phyloP scores from a whole-genome alignment of 2,888 invertebrate species.

The Megaustenia siamemsis region DNA sequence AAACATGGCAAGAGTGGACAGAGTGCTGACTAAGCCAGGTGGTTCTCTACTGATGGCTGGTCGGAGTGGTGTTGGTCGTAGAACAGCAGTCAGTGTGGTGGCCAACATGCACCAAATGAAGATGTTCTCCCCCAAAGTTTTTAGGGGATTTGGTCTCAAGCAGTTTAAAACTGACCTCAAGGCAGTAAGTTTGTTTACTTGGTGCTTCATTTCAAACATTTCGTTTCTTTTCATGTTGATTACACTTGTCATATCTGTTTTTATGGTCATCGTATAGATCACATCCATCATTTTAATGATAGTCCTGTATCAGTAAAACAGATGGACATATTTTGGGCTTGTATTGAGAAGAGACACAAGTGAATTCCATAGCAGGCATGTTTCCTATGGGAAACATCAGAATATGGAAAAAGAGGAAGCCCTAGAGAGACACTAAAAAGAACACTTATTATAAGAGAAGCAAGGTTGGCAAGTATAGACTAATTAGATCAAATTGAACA shows the following conservation, averaged over 20 bases:
- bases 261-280: background rate
- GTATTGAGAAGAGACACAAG: too few species aligned
- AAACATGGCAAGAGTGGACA: constrained; percentile 85
- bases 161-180: constrained; percentile 90
- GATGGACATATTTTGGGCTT: too few species aligned
- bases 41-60: constrained; percentile 88
- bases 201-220: background rate
- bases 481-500: too few species aligned
- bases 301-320: too few species aligned
- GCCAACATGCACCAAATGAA: constrained; percentile 87
- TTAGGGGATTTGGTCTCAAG: constrained; percentile 83
- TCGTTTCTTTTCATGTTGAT: too few species aligned
- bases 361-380: too few species aligned
- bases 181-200: constrained; percentile 83
- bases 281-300: background rate
- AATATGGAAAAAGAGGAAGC: too few species aligned
- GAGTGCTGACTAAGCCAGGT: constrained; percentile 84
- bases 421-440: too few species aligned
- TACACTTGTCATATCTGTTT: background rate
- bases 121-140: constrained; percentile 82
- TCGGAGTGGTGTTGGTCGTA: constrained; percentile 89
- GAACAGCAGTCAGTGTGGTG: constrained; percentile 88
- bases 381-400: too few species aligned
- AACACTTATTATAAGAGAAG: too few species aligned
- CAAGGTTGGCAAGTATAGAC: too few species aligned